phyloP scores from a whole-genome alignment of 2,113 vertebrate species.

The Plectropomus leopardus region DNA sequence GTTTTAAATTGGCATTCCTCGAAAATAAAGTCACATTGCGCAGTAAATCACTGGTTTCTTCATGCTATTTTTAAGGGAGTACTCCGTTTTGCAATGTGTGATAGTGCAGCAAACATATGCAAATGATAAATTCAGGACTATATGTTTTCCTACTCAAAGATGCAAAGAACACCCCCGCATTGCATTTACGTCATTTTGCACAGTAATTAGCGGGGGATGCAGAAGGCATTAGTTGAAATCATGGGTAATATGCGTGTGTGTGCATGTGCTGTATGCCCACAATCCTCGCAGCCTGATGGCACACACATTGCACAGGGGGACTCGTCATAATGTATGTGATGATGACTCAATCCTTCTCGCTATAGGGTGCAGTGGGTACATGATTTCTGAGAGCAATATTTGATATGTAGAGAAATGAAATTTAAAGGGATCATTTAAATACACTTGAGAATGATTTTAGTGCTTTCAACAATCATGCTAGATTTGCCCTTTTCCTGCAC shows the following conservation, averaged over 20 bases:
- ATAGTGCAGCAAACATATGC: neutral
- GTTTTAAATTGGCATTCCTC: constrained; percentile 1
- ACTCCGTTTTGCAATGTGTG: neutral
- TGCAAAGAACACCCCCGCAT: no score
- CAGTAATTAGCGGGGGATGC: neutral
- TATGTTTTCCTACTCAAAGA: no score
- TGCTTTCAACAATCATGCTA: neutral
- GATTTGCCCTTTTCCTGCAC: constrained; percentile 23
- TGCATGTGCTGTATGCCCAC: no score
- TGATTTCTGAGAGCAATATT: neutral
- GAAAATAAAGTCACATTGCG: constrained; percentile 3
- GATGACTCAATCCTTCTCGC: neutral
- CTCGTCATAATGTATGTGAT: neutral
- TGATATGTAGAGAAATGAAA: neutral
- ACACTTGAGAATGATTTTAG: neutral
- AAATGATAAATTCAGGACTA: neutral
- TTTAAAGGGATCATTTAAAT: no score
- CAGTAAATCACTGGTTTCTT: neutral
- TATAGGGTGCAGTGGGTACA: neutral
- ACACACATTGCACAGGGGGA: neutral
- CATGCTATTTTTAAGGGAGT: neutral
- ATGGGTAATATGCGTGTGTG: neutral
- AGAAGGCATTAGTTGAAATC: neutral
- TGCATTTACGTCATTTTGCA: neutral
- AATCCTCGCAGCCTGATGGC: neutral